Evolutionary conservation across 2,797 vertebrate genomes (phyloP).

Genomic region (Silurus aristotelis): DNA sequence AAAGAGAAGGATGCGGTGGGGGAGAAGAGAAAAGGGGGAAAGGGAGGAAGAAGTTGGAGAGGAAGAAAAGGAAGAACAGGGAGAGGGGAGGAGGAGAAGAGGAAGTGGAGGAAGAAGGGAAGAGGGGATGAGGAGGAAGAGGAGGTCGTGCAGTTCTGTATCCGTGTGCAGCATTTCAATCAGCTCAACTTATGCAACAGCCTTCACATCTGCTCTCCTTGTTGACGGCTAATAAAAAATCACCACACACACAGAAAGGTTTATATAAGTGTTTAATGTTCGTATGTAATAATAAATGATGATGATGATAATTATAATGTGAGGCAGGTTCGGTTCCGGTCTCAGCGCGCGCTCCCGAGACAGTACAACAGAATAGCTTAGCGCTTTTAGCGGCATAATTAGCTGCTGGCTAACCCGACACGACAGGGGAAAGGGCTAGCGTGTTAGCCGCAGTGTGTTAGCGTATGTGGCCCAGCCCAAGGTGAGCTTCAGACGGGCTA

Average conservation of each 20-base stretch:
- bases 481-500: background rate
- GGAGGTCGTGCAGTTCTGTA: background rate
- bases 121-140: background rate
- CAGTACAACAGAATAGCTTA: too few relatives aligned
- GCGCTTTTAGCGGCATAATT: too few relatives aligned
- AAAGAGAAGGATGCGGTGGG: too few relatives aligned
- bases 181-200: conserved; percentile 27
- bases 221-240: background rate
- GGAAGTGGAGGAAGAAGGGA: too few relatives aligned
- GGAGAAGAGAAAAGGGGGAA: too few relatives aligned
- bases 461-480: conserved; percentile 3
- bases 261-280: background rate
- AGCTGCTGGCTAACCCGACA: background rate
- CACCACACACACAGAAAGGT: background rate
- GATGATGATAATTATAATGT: too few relatives aligned
- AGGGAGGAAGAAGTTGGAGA: too few relatives aligned
- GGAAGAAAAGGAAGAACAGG: too few relatives aligned
- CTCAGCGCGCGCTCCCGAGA: too few relatives aligned
- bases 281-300: background rate
- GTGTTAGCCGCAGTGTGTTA: conserved; percentile 1
- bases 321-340: too few relatives aligned
- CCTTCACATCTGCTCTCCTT: conserved; percentile 12
- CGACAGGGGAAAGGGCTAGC: background rate
- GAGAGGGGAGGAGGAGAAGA: background rate
- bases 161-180: conserved; percentile 27